Evolutionary conservation across 1,140 invertebrate genomes (phyloP), one percentile per base, ranked within the genome.

Genomic region (Varroa destructor): DNA sequence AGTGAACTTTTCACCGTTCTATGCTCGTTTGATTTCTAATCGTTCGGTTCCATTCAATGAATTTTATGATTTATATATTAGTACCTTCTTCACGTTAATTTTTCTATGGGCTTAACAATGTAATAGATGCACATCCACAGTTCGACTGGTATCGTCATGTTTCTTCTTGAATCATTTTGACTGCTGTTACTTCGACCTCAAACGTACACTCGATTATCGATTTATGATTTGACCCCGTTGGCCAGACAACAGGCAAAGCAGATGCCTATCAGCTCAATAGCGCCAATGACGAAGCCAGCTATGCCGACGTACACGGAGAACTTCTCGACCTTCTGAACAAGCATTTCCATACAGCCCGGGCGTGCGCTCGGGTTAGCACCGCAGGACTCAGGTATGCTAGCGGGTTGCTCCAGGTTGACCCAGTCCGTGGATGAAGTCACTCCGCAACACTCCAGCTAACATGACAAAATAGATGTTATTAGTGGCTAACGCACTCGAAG

Each of bases 231-330:
- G 3, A 67, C 61, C 61, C 61, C 61, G 46, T 67, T 67, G 40
- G 61, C 61, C 36, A 67, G 36, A 67, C 61, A 67, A 8, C 61
- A 67, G 37, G 61, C 61, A 8, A 67, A 67, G 46, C 61, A 67
- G 46, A 67, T 67, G 14, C 61, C 61, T 67, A 67, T 67, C 61
- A 67, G 61, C 61, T 67, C 61, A 37, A 67, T 67, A 14, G 61
- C 61, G 12, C 61, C 61, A 46, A 67, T 67, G 36, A 67, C 61
- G 36, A 67, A 67, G 37, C 61, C 61, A 43, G 61, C 61, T 1
- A 67, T 37, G 61, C 61, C 61, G 40, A 67, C 61, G 61, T 67
- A 67, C 40, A 67, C 61, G 14, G 61, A 67, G 46, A 67, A 67
- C 37, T 67, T 40, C 46, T 67, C 61, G 1, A 67, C 61, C 46